Evolutionary conservation across 2,113 vertebrate species (phyloP), one percentile per base, ranked within the genome.

Genomic region (Ciconia boyciana): DNA sequence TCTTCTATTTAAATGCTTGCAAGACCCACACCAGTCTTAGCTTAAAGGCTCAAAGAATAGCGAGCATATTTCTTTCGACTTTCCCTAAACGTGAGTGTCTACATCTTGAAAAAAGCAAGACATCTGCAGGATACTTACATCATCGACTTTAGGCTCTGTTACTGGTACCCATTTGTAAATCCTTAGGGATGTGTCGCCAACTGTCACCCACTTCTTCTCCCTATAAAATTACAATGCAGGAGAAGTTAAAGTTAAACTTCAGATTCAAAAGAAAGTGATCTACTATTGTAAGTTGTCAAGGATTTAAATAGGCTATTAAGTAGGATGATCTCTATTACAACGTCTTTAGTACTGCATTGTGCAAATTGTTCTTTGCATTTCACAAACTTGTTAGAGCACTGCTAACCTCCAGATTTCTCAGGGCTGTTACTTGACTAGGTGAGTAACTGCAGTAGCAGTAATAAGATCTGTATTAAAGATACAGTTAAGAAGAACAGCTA

Each of bases 121-220:
- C 6, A 89, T 41, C 88, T 74, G 89, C 81, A 93, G 78, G 57
- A 94, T 96, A 99, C 99, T 99, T 98, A 99, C 99, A 68, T 99
- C 99, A 29, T 99, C 99, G 29, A 99, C 98, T 97, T 99, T 99
- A 26, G 99, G 99, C 97, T 99, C 99, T 26, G 99, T 99, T 97
- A 99, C 99, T 11, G 99, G 99, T 29, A 99, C 99, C 99, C 99
- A 99, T 97, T 99, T 99, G 98, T 99, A 99, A 99, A 99, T 99
- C 68, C 99, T 98, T 66, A 99, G 98, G 54, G 99, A 99, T 5
- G 99, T 99, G 98, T 99, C 99, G 20, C 99, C 99, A 43, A 99
- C 99, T 3, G 99, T 99, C 98, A 99, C 99, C 99, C 99, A 99
- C 95, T 99, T 99, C 98, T 99, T 99, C 98, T 99, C 99, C 99